A percentile compares a stretch with the other conserved stretches of the same genome.
These are phyloP conservation scores for Torymus tubicola DNA, from an alignment of 2,888 invertebrate species.

Conservation along the genomic window DNA sequence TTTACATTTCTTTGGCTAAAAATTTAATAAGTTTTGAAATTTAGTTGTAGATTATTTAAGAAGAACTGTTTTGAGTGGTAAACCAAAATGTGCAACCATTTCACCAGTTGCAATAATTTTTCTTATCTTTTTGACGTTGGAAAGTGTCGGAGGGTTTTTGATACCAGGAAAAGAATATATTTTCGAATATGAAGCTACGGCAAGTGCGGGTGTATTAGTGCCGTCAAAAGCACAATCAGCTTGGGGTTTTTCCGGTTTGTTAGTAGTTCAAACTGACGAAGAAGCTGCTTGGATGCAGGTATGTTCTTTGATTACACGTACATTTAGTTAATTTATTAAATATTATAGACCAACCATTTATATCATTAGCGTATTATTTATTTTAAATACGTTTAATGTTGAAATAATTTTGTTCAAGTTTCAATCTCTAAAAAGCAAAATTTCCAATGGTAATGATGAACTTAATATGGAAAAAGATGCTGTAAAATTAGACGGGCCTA, in stretches of 20 bases:
- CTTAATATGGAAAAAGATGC: conserved; percentile 58
- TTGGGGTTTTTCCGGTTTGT: conserved; percentile 70
- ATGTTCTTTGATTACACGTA: conserved; percentile 17
- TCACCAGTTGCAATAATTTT: conserved; percentile 20
- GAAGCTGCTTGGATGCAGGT: conserved; percentile 68
- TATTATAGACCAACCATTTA: no score
- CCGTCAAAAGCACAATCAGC: conserved; percentile 70
- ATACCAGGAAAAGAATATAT: conserved; percentile 68
- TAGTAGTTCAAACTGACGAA: conserved; percentile 66
- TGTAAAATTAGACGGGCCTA: conserved; percentile 56
- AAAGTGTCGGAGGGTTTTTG: conserved; percentile 64
- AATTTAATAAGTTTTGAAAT: conserved; percentile 16
- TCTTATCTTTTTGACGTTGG: conserved; percentile 22
- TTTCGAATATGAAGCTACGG: conserved; percentile 70
- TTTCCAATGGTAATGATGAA: conserved; percentile 67
- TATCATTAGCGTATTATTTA: not conserved
- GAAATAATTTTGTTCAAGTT: conserved; percentile 63
- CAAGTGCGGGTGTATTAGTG: conserved; percentile 70
- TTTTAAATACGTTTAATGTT: not conserved
- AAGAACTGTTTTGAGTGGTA: conserved; percentile 15
- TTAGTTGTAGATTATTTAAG: conserved; percentile 33
- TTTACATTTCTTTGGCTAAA: no score
- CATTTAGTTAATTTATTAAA: not conserved
- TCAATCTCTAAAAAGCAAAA: conserved; percentile 66
- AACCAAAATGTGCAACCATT: conserved; percentile 27